Conservation (phyloP, 2,113 vertebrate genomes). For the Cynoglossus semilaevis region DNA sequence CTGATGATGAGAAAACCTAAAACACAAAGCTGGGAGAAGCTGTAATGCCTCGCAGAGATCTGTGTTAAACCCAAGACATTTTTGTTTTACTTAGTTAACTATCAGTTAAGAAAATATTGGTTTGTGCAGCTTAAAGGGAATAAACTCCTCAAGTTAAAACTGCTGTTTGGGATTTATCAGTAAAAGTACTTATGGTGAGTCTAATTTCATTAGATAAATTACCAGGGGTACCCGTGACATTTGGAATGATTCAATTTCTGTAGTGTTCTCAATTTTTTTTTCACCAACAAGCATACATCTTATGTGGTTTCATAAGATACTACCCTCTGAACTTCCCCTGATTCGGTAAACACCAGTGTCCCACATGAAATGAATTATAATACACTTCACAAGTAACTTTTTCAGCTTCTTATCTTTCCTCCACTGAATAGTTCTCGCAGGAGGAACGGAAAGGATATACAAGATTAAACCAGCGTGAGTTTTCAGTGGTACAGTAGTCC, state of each 20-base stretch:
- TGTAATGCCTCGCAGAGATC: background rate
- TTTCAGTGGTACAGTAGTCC: slow-evolving; percentile 36
- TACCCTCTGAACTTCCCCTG: background rate
- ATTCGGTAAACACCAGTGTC: slow-evolving; percentile 20
- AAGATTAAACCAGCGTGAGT: slow-evolving; percentile 53
- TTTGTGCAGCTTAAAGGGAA: background rate
- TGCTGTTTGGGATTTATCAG: slow-evolving; percentile 22
- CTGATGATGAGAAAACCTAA: no score
- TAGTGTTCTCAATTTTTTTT: slow-evolving; percentile 12
- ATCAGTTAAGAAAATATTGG: no score
- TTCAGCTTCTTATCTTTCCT: slow-evolving; percentile 23
- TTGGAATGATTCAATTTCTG: background rate
- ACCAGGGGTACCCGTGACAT: background rate
- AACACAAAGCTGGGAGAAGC: background rate
- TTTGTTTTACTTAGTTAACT: no score
- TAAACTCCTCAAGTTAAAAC: background rate
- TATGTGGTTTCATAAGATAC: slow-evolving; percentile 9
- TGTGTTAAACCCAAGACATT: no score
- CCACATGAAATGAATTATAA: slow-evolving; percentile 12
- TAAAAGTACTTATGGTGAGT: slow-evolving; percentile 28
- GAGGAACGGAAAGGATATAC: slow-evolving; percentile 22
- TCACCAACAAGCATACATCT: slow-evolving; percentile 18
- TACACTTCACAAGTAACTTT: background rate
- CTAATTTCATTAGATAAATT: slow-evolving; percentile 7
- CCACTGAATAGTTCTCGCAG: slow-evolving; percentile 4